Evolutionary conservation across 2,113 vertebrate genomes (phyloP).

Genomic region (Malaclemys terrapin): DNA sequence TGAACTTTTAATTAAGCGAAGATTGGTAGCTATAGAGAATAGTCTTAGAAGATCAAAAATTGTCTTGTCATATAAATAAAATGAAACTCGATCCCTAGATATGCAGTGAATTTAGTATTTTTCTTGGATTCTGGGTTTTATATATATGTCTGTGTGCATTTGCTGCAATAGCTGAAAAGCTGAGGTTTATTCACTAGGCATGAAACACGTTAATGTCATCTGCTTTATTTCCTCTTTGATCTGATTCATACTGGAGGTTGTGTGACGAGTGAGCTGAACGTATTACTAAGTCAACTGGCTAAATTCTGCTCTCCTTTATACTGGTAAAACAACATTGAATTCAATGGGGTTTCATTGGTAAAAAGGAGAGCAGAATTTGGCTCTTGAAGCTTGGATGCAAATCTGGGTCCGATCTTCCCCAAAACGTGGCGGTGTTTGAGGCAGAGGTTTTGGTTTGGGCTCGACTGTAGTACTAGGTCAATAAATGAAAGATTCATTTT

Average conservation of each 20-base stretch:
- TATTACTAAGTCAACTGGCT: not conserved
- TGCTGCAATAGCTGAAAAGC: constrained; percentile 19
- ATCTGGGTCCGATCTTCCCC: constrained; percentile 29
- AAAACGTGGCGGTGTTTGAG: not conserved
- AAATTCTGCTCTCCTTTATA: not conserved
- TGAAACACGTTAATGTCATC: not conserved
- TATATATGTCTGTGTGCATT: not conserved
- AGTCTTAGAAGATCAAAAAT: constrained; percentile 27
- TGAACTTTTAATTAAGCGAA: constrained; percentile 71
- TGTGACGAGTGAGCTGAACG: not conserved
- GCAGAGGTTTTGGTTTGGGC: constrained; percentile 49
- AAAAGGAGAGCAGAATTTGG: constrained; percentile 16
- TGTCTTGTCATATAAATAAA: constrained; percentile 1
- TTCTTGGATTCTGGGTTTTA: not conserved
- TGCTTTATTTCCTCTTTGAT: not conserved
- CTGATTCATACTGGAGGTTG: not conserved
- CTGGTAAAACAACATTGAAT: constrained; percentile 22
- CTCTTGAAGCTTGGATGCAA: constrained; percentile 18
- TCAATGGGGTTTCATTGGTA: not conserved
- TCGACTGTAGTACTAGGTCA: constrained; percentile 37
- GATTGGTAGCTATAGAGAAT: constrained; percentile 14
- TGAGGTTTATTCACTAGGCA: not conserved
- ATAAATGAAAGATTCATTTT: constrained; percentile 43
- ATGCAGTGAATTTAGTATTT: not conserved
- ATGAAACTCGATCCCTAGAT: constrained; percentile 18